Base-by-base conservation (phyloP, 2,113 vertebrate species). In the Oceanites oceanicus region DNA sequence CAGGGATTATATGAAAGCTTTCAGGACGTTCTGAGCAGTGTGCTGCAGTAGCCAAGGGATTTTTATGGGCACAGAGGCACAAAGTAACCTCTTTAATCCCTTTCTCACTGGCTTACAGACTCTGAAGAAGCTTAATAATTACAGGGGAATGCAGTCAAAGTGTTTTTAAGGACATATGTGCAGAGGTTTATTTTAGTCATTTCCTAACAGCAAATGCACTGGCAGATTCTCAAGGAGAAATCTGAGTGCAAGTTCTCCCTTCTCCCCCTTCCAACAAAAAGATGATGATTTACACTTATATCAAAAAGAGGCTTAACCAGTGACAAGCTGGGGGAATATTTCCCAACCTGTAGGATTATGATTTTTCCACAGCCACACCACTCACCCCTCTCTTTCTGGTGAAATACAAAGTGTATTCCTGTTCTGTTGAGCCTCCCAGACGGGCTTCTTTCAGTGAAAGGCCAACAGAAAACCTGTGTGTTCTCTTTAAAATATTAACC, bases 41-140 rank as follows among this genome's bases (percentile, higher is more conserved):
- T 91, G 94, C 90, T 92, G 79, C 36, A 95, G 94, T 52, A 95
- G 91, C 91, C 79, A 96, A 91, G 82, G 95, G 97, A 97, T 97
- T 98, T 98, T 98, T 95, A 97, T 94, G 90, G 94, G 92, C 94
- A 97, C 75, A 94, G 91, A 96, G 91, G 89, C 90, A 97, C 85
- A 97, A 94, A 97, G 87, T 97, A 97, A 98, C 96, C 91, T 94
- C 91, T 97, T 77, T 97, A 97, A 97, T 98, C 97, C 87, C 94
- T 96, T 97, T 96, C 92, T 97, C 84, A 83, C 93, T 98, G 94
- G 93, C 93, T 97, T 97, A 91, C 53, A 92, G 97, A 73, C 96
- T 96, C 94, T 65, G 91, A 98, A 98, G 92, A 94, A 97, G 92
- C 94, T 98, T 97, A 97, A 98, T 97, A 97, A 97, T 98, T 98